Conservation (phyloP, 2,888 invertebrate species). For the Dioctria linearis region DNA sequence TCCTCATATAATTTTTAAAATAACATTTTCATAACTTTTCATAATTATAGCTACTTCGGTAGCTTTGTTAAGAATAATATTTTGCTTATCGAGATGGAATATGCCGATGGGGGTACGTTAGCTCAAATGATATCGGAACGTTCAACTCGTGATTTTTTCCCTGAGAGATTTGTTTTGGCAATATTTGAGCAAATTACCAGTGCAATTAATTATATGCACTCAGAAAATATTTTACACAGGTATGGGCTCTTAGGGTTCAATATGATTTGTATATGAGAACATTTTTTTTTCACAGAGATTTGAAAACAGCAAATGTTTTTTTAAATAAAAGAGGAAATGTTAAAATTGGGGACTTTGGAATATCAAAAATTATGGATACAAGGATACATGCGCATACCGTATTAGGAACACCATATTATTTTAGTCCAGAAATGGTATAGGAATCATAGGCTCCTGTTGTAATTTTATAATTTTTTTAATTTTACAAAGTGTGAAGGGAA, state of each 20-base stretch:
- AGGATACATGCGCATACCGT: conserved; percentile 79
- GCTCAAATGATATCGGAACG: conserved; percentile 76
- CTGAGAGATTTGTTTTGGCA: conserved; percentile 76
- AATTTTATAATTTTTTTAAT: background rate
- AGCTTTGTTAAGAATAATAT: conserved; percentile 81
- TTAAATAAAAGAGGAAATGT: conserved; percentile 78
- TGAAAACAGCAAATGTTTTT: conserved; percentile 84
- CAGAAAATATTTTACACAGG: conserved; percentile 77
- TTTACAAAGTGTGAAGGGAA: conserved; percentile 79
- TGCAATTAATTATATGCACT: conserved; percentile 81
- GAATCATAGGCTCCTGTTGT: background rate
- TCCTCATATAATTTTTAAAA: background rate
- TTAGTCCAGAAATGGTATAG: conserved; percentile 80
- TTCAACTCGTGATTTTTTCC: conserved; percentile 71
- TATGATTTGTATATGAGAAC: background rate
- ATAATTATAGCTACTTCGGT: conserved; percentile 75
- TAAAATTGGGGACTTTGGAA: conserved; percentile 84
- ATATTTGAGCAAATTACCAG: conserved; percentile 80
- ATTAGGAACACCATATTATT: conserved; percentile 82
- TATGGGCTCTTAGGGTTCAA: conserved; percentile 59
- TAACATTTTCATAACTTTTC: background rate
- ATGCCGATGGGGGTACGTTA: conserved; percentile 82
- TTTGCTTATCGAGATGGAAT: conserved; percentile 85
- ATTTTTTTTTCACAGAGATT: conserved; percentile 72
- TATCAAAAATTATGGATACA: conserved; percentile 81